These are phyloP conservation scores for Nomada hirtipes DNA, from an alignment of 2,888 invertebrate species.

Conservation along the genomic window DNA sequence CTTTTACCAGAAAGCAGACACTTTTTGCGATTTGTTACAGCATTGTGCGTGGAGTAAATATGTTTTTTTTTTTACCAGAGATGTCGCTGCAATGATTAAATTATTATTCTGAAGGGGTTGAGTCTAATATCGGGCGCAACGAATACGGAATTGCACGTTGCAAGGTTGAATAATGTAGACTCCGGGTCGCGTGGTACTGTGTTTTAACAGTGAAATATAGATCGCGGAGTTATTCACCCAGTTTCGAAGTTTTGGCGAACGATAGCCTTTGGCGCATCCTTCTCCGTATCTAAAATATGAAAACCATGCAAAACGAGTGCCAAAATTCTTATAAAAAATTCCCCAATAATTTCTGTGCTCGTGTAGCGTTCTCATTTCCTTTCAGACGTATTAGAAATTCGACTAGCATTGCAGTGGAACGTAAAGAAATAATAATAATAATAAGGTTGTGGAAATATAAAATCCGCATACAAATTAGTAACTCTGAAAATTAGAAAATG, in stretches of 20 bases:
- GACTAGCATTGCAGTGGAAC: too few relatives aligned
- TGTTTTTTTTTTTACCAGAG: too few relatives aligned
- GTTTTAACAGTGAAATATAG: slow-evolving; percentile 21
- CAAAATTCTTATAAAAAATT: too few relatives aligned
- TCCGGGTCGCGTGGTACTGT: neutral
- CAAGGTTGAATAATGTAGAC: neutral
- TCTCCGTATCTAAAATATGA: neutral
- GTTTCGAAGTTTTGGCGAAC: slow-evolving; percentile 22
- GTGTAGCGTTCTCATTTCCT: too few relatives aligned
- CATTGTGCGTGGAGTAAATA: too few relatives aligned
- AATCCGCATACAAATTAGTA: neutral
- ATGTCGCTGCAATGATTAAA: too few relatives aligned
- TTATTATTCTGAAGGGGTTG: neutral
- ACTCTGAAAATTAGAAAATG: neutral
- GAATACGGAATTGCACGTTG: neutral
- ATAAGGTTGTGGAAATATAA: neutral
- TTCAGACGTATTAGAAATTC: too few relatives aligned
- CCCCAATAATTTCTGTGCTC: too few relatives aligned
- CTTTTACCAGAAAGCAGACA: neutral
- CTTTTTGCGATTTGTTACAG: neutral
- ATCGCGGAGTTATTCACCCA: slow-evolving; percentile 25
- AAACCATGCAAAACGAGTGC: neutral
- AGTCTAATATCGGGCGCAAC: neutral
- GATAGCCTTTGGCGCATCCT: neutral
- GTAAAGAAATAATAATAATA: too few relatives aligned